phyloP scores from a whole-genome alignment of 2,888 invertebrate genomes.

The Eueremaeus valkanovi region DNA sequence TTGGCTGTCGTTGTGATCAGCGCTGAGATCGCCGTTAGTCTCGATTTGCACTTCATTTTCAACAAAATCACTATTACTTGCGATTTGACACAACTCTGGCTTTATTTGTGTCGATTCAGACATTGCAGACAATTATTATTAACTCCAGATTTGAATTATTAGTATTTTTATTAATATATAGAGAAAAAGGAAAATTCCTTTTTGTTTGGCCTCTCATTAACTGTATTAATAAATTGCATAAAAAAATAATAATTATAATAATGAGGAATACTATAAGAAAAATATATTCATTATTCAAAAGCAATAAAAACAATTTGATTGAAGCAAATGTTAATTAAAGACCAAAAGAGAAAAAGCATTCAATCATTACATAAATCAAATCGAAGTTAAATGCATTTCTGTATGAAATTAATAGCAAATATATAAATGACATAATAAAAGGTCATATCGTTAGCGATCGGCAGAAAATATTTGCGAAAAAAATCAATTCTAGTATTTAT shows the following conservation, averaged over 20 bases:
- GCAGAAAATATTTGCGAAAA: not conserved
- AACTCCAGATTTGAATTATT: too few relatives aligned
- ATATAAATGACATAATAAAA: not conserved
- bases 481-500: too few relatives aligned
- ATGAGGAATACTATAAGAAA: too few relatives aligned
- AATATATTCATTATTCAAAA: too few relatives aligned
- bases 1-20: not conserved
- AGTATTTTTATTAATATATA: too few relatives aligned
- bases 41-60: not conserved
- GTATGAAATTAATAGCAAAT: too few relatives aligned
- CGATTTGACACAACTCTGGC: not conserved
- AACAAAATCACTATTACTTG: slow-evolving; percentile 7
- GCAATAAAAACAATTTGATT: too few relatives aligned
- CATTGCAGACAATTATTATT: not conserved
- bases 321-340: too few relatives aligned
- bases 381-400: too few relatives aligned
- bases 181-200: not conserved
- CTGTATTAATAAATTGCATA: not conserved
- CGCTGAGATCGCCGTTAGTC: not conserved
- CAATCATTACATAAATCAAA: too few relatives aligned
- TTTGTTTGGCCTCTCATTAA: not conserved
- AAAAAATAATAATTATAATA: not conserved
- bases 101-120: not conserved
- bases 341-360: too few relatives aligned
- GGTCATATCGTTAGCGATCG: not conserved